Conservation (phyloP, 2,888 invertebrate species). For the Ypsolopha scabrella region DNA sequence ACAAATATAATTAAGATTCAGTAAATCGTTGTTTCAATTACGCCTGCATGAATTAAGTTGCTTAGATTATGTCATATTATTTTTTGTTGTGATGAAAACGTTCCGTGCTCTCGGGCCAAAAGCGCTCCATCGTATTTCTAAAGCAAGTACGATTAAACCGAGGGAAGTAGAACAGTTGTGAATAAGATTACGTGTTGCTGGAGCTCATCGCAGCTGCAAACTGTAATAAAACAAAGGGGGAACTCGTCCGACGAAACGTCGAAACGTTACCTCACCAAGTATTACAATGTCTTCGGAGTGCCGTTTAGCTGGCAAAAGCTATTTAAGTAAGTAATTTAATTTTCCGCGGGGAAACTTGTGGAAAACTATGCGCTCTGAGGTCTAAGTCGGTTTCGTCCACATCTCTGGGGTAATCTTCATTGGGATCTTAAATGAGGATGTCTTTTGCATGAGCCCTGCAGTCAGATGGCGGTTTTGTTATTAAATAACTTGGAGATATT, state of each 20-base stretch:
- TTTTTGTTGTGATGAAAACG: too few relatives aligned
- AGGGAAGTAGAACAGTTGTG: constrained; percentile 16
- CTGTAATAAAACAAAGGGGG: constrained; percentile 33
- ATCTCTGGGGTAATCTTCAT: constrained; percentile 35
- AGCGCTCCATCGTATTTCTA: too few relatives aligned
- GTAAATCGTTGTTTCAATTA: too few relatives aligned
- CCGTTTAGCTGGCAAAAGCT: constrained; percentile 44
- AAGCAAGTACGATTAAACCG: constrained; percentile 5
- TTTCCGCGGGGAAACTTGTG: constrained; percentile 33
- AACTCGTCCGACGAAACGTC: constrained; percentile 24
- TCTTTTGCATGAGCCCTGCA: constrained; percentile 41
- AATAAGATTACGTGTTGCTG: constrained; percentile 28
- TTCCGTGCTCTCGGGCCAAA: too few relatives aligned
- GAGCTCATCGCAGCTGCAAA: constrained; percentile 25
- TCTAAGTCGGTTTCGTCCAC: constrained; percentile 34
- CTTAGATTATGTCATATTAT: too few relatives aligned
- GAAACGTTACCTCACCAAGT: constrained; percentile 29
- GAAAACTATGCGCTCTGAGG: constrained; percentile 38
- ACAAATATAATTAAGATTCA: too few relatives aligned
- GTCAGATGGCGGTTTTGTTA: constrained; percentile 16
- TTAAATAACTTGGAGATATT: background rate
- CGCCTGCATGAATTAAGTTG: too few relatives aligned
- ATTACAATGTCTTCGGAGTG: constrained; percentile 32
- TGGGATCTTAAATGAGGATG: constrained; percentile 41
- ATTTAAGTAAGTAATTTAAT: constrained; percentile 54